A percentile compares a stretch with the other conserved stretches of the same genome.
phyloP scores from a whole-genome alignment of 1,140 invertebrate species.

The Harlomillsia oculata region DNA sequence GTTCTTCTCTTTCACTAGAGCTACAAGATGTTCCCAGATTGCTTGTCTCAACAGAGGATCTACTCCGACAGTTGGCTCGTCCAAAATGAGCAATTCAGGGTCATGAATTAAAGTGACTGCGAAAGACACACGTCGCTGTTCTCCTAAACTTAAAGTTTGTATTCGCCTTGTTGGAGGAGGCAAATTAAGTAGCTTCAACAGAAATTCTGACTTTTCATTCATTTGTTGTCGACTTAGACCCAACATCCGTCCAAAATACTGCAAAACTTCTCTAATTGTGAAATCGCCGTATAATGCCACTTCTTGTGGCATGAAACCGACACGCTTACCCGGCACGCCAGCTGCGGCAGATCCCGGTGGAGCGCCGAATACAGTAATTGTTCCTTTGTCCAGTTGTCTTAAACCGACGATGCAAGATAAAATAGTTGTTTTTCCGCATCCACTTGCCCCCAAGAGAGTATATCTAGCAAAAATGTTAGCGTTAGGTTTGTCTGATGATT shows the following conservation, averaged over 20 bases:
- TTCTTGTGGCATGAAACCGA: slow-evolving; percentile 52
- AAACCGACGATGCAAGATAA: slow-evolving; percentile 77
- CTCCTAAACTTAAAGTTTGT: slow-evolving; percentile 64
- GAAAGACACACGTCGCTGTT: slow-evolving; percentile 81
- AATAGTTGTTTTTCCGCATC: slow-evolving; percentile 74
- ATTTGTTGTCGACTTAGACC: slow-evolving; percentile 65
- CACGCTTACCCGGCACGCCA: slow-evolving; percentile 76
- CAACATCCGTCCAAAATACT: slow-evolving; percentile 82
- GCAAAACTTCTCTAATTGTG: slow-evolving; percentile 77
- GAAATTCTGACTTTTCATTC: slow-evolving; percentile 67
- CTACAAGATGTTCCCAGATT: slow-evolving; percentile 25
- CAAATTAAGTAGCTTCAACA: slow-evolving; percentile 76
- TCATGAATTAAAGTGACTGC: slow-evolving; percentile 84
- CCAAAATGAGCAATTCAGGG: slow-evolving; percentile 76
- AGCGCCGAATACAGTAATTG: slow-evolving; percentile 74
- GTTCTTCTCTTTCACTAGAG: slow-evolving; percentile 6
- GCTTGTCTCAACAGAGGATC: slow-evolving; percentile 22
- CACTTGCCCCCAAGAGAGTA: slow-evolving; percentile 71
- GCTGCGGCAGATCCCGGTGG: slow-evolving; percentile 58
- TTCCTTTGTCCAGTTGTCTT: slow-evolving; percentile 64
- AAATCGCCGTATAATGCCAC: slow-evolving; percentile 82
- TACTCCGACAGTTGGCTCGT: slow-evolving; percentile 22
- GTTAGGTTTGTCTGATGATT: slow-evolving; percentile 37
- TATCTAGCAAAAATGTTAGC: slow-evolving; percentile 43
- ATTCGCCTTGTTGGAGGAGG: slow-evolving; percentile 50